Evolutionary conservation across 2,888 invertebrate genomes (phyloP).

Genomic region (Rhyacophila evoluta): DNA sequence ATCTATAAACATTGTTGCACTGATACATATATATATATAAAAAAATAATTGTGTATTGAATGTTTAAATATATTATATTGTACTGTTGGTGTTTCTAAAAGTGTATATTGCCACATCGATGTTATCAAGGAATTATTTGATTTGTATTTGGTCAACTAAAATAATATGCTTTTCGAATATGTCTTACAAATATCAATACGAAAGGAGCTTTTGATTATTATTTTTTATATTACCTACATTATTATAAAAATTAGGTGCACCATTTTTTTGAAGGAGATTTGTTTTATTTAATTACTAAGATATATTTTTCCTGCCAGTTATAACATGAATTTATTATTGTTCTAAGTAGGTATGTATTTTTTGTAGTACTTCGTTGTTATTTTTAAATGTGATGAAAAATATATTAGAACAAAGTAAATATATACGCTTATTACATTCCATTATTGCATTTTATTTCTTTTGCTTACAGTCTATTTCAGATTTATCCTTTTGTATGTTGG

Average conservation of each 20-base stretch:
- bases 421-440: constrained; percentile 20
- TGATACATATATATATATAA: neutral
- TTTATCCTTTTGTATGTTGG: no score
- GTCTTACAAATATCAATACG: neutral
- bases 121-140: constrained; percentile 7
- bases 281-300: neutral
- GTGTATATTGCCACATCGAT: neutral
- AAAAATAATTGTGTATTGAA: neutral
- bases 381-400: constrained; percentile 17
- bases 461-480: no score
- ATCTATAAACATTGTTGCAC: constrained; percentile 8
- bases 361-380: constrained; percentile 9
- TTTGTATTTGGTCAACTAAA: neutral
- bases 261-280: neutral
- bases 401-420: constrained; percentile 22
- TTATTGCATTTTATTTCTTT: neutral
- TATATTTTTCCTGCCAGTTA: constrained; percentile 18
- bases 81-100: constrained; percentile 24
- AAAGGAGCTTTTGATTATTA: neutral
- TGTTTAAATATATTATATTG: constrained; percentile 15
- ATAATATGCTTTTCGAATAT: neutral
- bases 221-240: neutral
- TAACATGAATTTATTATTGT: neutral
- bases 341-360: neutral
- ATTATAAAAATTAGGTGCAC: neutral